Evolutionary conservation across 2,113 vertebrate genomes (phyloP), one percentile per base, ranked within the genome.

Genomic region (Phylloscopus trochilus): DNA sequence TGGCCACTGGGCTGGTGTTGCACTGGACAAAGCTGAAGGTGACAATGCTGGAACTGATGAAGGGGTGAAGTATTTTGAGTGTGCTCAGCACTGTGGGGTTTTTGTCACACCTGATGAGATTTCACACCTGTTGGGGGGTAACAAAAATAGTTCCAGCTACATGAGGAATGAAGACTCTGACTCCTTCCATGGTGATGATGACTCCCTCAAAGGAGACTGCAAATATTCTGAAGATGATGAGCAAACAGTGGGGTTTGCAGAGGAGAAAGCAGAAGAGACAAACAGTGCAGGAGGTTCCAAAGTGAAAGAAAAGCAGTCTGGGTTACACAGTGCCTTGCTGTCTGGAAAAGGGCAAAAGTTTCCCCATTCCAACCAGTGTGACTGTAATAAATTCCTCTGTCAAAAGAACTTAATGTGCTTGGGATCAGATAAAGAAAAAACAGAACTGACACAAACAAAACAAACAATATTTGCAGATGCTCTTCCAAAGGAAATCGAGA

Each of bases 21-120:
- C 93, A 7, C 96, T 97, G 33, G 90, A 97, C 77, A 91, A 69
- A 44, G 87, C 97, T 49, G 90, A 80, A 35, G 97, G 96, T 51
- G 94, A 91, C 44, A 53, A 81, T 13, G 37, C 90, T 87, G 96
- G 95, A 58, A 93, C 93, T 26, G 95, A 88, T 60, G 56, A 95
- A 83, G 97, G 87, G 37, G 84, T 95, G 28, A 95, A 70, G n/a
- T 96, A 96, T 77, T 98, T 97, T 39, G 91, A 93, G 69, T 96
- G 95, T 59, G 55, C 94, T 41, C 92, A 95, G 66, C 58, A 68
- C 59, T 96, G 94, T 28, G 97, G 97, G 13, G 74, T 97, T 18
- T 96, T 97, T 91, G 97, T 97, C 56, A 96, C 95, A 79, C 81
- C 97, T 15, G 80, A 92, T 13, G 96, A 98, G 59, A 92, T 98